phyloP scores from a whole-genome alignment of 1,140 invertebrate genomes.

The Euwallacea similis region DNA sequence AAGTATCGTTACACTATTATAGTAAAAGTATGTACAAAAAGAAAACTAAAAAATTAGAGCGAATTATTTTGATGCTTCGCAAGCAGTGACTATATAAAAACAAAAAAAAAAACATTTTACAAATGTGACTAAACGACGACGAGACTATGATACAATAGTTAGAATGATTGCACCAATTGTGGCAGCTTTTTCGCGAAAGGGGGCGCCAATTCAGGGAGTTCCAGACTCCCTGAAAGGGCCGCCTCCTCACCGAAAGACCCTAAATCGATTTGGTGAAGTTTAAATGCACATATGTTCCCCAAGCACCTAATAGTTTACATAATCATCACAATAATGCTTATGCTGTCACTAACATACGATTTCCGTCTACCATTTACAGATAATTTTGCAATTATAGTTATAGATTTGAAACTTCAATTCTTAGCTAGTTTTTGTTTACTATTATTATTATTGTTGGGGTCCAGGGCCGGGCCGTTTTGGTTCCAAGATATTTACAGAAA shows the following conservation, averaged over 20 bases:
- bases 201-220: not conserved
- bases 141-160: conserved; percentile 17
- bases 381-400: conserved; percentile 46
- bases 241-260: not conserved
- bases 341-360: conserved; percentile 48
- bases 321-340: conserved; percentile 54
- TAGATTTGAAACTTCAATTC: conserved; percentile 49
- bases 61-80: conserved; percentile 23
- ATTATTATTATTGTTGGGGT: too few relatives aligned
- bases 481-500: not conserved
- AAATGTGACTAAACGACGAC: conserved; percentile 7
- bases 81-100: conserved; percentile 25
- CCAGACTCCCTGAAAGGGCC: not conserved
- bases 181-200: not conserved
- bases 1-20: not conserved
- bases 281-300: conserved; percentile 44
- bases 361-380: conserved; percentile 50
- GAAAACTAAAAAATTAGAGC: conserved; percentile 16
- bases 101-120: conserved; percentile 15
- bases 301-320: conserved; percentile 43
- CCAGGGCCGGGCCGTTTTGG: too few relatives aligned
- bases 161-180: not conserved
- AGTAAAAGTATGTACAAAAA: conserved; percentile 23
- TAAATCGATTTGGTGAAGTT: conserved; percentile 22
- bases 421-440: conserved; percentile 13